Evolutionary conservation across 1,140 invertebrate genomes (phyloP).

Genomic region (Drosophila obscura): DNA sequence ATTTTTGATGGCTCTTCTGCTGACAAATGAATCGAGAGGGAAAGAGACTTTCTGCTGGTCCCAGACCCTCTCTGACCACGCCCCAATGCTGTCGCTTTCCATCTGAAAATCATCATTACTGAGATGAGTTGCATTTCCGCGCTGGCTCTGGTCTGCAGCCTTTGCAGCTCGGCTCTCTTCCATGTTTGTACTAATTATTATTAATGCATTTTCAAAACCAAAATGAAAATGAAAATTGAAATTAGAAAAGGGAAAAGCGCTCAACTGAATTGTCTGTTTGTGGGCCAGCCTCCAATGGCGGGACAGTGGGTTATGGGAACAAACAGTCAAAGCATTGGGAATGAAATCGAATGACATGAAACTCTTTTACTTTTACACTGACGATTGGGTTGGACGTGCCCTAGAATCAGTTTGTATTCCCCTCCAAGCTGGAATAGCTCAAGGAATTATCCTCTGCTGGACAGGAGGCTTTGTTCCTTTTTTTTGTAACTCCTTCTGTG

Average conservation of each 20-base stretch:
- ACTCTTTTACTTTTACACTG: background rate
- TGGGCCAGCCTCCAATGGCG: conserved; percentile 14
- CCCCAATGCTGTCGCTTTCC: conserved; percentile 28
- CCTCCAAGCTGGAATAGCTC: no score
- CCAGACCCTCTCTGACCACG: conserved; percentile 29
- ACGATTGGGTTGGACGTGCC: no score
- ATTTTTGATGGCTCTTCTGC: conserved; percentile 26
- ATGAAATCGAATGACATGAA: background rate
- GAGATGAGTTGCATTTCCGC: conserved; percentile 58
- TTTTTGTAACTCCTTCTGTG: conserved; percentile 13
- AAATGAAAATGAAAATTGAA: background rate
- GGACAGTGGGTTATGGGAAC: conserved; percentile 39
- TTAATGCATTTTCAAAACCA: conserved; percentile 51
- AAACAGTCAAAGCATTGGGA: background rate
- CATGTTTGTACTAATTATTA: conserved; percentile 55
- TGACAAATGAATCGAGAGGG: conserved; percentile 32
- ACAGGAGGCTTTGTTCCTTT: background rate
- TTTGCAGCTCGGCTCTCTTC: conserved; percentile 18
- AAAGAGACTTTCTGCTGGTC: conserved; percentile 23
- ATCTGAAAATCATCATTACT: conserved; percentile 48
- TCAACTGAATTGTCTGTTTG: conserved; percentile 39
- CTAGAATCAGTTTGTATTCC: background rate
- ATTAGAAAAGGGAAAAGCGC: conserved; percentile 19
- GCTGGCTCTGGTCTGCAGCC: background rate
- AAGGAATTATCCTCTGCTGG: background rate